Evolutionary conservation across 2,888 invertebrate genomes (phyloP), one percentile per base, ranked within the genome.

Genomic region (Megamerina dolium): DNA sequence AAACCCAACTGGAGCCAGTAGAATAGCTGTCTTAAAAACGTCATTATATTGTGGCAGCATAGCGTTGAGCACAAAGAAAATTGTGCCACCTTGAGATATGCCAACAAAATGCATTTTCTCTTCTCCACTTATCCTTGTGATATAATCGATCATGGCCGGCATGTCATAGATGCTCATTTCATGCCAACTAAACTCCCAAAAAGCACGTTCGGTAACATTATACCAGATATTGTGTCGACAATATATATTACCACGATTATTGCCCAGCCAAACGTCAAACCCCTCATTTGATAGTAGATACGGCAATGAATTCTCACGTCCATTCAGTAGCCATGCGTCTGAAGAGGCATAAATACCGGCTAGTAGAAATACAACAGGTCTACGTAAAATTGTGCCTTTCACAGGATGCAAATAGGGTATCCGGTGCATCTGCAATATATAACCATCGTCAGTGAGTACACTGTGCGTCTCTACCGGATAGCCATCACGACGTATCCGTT

Each of bases 401-500:
- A 40, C 50, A 5, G 53, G 50, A 42, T 62, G 54, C 27, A 62
- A 48, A 45, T 57, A 60, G 3, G 69, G 66, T 48, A 69, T 67
- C 30, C 69, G 60, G 41, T 70, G 69, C 41, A 69, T 32, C 6
- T 59, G 63, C 31, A 69, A 52, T 42, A 66, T 56, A 40, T 66
- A 69, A 13, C 70, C 69, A 38, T 69, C 69, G 48, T 60, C 57
- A 3, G 69, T 69, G 36, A 77, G 69, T 1, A 87, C 76, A 1
- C 77, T 74, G 58, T 88, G 87, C 43, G 55, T 58, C 50, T 68
- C 87, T 38, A 64, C 67, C 35, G 66, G 61, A 55, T 64, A 68
- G 37, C 68, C 68, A 47, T 68, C 68, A 38, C 62, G 60, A 40
- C 60, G 61, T 23, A 68, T 69, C 51, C 69, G 64, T 33, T 61